Evolutionary conservation across 2,888 invertebrate species (phyloP), one percentile per base, ranked within the genome.

Genomic region (Osedax frankpressi): DNA sequence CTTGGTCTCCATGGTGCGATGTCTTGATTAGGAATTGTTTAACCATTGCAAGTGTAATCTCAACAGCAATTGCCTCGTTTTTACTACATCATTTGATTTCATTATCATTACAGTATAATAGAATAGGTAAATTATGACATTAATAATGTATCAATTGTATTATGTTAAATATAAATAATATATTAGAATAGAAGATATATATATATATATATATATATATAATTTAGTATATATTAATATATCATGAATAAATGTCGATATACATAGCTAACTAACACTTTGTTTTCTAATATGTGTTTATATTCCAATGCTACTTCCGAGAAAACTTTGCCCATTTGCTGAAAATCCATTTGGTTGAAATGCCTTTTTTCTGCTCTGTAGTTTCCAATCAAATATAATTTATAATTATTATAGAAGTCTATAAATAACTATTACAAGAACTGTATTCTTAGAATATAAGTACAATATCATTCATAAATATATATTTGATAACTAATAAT

Each of bases 291-390:
- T 44, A 80, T 77, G 19, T 74, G 63, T 25, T 80, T 76, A 72
- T 82, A 83, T 70, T 82, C 82, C 44, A 80, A 75, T 14, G 82
- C 80, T 24, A 79, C 80, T 72, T 80, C 77, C 71, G 80, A 80
- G 70, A 84, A 78, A 2, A 78, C 78, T 70, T 77, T 76, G 2
- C 84, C 84, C 80, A 83, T 82, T 19, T 81, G 80, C 79, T 81
- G 79, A 75, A 80, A 82, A 75, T 84, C 84, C 14, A 72, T 63
- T 1, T 80, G 79, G 76, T 81, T 83, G 77, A 83, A 84, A 76
- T 84, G 84, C 2, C 82, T 78, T 19, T 76, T 71, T 11, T 75
- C 76, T 24, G 74, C 76, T 30, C 82, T 82, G 78, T 3, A 80
- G 78, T 6, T 24, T 24, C 24, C 25, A 11, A 59, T 59, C n/a